These are phyloP conservation scores for Lithophane ornitopus DNA, from an alignment of 2,888 invertebrate genomes.

Conservation along the genomic window DNA sequence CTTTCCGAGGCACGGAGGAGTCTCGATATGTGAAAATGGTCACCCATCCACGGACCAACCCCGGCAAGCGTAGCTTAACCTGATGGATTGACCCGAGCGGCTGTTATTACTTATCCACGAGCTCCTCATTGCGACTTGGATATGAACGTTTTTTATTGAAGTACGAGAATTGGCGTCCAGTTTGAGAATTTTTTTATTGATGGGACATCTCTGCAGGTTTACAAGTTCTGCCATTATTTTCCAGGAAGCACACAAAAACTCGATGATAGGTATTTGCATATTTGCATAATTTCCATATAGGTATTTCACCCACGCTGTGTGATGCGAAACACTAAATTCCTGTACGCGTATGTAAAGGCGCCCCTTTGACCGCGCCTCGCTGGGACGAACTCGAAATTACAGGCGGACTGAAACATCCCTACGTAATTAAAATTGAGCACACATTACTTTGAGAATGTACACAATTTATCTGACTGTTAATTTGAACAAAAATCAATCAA, in stretches of 20 bases:
- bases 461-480: slow-evolving; percentile 30
- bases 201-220: not conserved
- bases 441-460: slow-evolving; percentile 30
- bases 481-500: not conserved
- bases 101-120: no score
- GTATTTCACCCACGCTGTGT: slow-evolving; percentile 17
- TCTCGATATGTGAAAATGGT: no score
- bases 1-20: no score
- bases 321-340: slow-evolving; percentile 52
- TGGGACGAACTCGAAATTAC: slow-evolving; percentile 34
- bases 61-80: no score
- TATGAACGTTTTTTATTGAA: no score
- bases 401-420: slow-evolving; percentile 13
- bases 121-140: no score
- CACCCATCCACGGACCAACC: no score
- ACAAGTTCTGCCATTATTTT: not conserved
- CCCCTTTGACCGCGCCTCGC: slow-evolving; percentile 44
- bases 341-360: no score
- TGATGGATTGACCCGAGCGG: no score
- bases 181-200: not conserved
- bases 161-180: no score
- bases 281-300: slow-evolving; percentile 13
- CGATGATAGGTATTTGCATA: not conserved
- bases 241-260: not conserved
- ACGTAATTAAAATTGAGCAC: slow-evolving; percentile 54